A percentile compares a stretch with the other conserved stretches of the same genome.
Conservation (phyloP, 2,797 vertebrate genomes). For the Myotis findleyi region DNA sequence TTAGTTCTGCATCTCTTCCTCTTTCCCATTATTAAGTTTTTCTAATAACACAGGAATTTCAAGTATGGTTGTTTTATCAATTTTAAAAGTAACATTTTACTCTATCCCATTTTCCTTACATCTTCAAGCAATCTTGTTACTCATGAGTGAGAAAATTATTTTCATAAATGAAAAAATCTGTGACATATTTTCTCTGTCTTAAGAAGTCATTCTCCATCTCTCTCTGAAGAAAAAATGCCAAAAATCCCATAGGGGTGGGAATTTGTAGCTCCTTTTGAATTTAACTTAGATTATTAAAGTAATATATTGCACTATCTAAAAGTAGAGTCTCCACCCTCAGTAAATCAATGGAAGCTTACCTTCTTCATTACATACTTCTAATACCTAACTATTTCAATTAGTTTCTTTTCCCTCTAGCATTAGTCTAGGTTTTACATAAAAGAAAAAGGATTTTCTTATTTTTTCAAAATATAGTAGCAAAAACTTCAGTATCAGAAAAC, state of each 20-base stretch:
- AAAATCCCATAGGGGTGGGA: neutral
- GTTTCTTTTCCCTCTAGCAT: neutral
- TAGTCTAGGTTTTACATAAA: neutral
- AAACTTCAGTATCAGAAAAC: slow-evolving; percentile 5
- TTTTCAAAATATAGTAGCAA: slow-evolving; percentile 1
- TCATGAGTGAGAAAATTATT: slow-evolving; percentile 39
- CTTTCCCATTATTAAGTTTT: neutral
- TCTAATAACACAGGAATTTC: slow-evolving; percentile 14
- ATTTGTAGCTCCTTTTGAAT: neutral
- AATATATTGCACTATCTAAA: neutral
- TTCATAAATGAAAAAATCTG: slow-evolving; percentile 42
- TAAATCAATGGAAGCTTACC: neutral
- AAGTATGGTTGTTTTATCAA: neutral
- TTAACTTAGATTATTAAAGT: slow-evolving; percentile 1
- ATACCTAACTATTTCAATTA: neutral
- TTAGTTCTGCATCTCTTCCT: neutral
- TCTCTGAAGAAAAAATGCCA: neutral
- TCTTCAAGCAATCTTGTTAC: neutral
- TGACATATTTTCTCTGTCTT: neutral
- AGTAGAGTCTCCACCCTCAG: neutral
- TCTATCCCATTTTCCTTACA: neutral
- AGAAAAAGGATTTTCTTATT: neutral
- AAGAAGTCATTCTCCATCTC: neutral
- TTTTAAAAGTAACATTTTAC: slow-evolving; percentile 19
- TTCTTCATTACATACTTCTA: neutral